These are phyloP conservation scores for Pseudobourletiella spinata DNA, from an alignment of 1,140 invertebrate genomes.

Conservation along the genomic window DNA sequence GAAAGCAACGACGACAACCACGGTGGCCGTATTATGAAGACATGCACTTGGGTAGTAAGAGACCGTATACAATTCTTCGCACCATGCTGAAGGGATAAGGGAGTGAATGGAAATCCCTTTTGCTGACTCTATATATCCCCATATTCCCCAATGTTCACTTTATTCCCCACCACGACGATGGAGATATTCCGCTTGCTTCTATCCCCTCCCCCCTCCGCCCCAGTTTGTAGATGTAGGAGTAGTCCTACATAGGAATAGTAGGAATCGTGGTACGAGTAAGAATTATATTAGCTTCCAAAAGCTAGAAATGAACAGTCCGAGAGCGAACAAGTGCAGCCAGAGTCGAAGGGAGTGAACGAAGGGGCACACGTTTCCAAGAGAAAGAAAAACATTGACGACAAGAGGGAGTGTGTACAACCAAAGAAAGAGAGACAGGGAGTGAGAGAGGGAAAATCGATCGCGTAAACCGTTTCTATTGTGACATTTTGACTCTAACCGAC, in stretches of 20 bases:
- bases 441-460: conserved; percentile 23
- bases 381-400: neutral
- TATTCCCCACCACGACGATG: conserved; percentile 17
- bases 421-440: neutral
- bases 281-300: too few relatives aligned
- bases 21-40: too few relatives aligned
- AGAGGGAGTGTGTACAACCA: neutral
- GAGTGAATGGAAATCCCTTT: conserved; percentile 27
- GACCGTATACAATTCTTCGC: too few relatives aligned
- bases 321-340: neutral
- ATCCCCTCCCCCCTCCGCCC: too few relatives aligned
- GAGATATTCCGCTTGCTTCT: too few relatives aligned
- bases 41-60: too few relatives aligned
- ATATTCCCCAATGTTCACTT: conserved; percentile 27
- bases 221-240: too few relatives aligned
- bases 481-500: conserved; percentile 31
- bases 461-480: conserved; percentile 27
- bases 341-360: neutral
- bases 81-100: conserved; percentile 14
- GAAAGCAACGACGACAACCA: too few relatives aligned
- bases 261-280: too few relatives aligned
- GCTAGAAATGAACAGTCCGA: too few relatives aligned
- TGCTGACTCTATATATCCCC: conserved; percentile 22
- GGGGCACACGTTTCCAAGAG: too few relatives aligned
- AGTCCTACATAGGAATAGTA: too few relatives aligned